phyloP scores from a whole-genome alignment of 2,797 vertebrate species.

The Vireo griseus region DNA sequence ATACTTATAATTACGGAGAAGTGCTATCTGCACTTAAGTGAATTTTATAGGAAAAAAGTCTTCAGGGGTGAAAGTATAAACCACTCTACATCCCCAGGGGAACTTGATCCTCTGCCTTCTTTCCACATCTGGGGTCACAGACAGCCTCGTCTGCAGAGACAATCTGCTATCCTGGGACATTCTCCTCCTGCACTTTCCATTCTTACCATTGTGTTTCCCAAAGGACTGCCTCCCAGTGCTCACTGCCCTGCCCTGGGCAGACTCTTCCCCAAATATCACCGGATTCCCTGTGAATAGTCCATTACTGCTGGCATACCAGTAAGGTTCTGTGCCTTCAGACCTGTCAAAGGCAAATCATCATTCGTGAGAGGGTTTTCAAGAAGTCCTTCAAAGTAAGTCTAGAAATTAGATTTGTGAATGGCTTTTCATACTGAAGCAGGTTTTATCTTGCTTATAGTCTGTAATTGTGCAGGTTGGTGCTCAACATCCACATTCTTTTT shows the following conservation, averaged over 20 bases:
- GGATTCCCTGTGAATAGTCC: background rate
- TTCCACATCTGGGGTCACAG: background rate
- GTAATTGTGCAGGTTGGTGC: background rate
- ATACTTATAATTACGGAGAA: background rate
- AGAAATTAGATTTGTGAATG: background rate
- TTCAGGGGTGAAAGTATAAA: background rate
- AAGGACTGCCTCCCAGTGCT: background rate
- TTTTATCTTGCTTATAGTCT: background rate
- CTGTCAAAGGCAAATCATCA: background rate
- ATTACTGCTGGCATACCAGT: background rate
- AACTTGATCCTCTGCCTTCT: background rate
- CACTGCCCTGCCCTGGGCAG: background rate
- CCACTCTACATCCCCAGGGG: rapidly evolving
- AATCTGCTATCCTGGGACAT: background rate
- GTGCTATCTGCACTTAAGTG: background rate
- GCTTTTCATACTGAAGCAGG: background rate
- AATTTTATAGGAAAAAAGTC: background rate
- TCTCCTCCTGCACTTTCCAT: background rate
- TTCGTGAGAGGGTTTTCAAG: background rate
- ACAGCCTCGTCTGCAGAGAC: background rate
- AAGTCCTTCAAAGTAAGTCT: background rate
- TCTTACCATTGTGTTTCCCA: background rate
- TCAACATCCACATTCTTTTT: background rate
- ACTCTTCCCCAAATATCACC: background rate
- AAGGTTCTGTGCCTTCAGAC: background rate